These are phyloP conservation scores for Passerculus sandwichensis DNA, from an alignment of 2,797 vertebrate species.

Conservation along the genomic window DNA sequence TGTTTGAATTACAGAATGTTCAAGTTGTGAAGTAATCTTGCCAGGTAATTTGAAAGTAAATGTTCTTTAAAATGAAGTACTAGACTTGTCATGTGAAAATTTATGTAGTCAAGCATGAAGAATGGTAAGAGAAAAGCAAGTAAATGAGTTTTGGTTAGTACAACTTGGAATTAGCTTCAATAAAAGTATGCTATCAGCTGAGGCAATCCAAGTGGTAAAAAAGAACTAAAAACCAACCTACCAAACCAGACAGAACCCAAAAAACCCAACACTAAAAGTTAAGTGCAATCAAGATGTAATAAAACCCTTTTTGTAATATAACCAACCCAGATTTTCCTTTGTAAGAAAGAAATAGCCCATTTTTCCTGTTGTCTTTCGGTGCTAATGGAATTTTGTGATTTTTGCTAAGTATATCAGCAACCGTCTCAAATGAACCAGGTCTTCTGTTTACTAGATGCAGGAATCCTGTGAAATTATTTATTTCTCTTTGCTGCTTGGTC, in stretches of 20 bases:
- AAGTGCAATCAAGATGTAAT: not conserved
- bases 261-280: not conserved
- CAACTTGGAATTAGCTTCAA: not conserved
- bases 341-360: slow-evolving; percentile 7
- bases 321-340: not conserved
- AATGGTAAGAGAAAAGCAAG: not conserved
- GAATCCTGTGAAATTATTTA: slow-evolving; percentile 4
- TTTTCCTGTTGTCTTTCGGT: slow-evolving; percentile 33
- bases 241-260: not conserved
- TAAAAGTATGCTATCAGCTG: not conserved
- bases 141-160: not conserved
- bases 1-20: not conserved
- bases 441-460: slow-evolving; percentile 21
- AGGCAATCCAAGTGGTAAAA: not conserved
- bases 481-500: slow-evolving; percentile 34
- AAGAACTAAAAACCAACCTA: not conserved
- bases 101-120: not conserved
- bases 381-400: slow-evolving; percentile 54
- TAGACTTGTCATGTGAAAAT: not conserved
- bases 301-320: not conserved
- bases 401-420: slow-evolving; percentile 34
- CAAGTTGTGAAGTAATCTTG: not conserved
- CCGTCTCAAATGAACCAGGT: slow-evolving; percentile 35
- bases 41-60: not conserved
- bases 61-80: not conserved